Evolutionary conservation across 2,113 vertebrate species (phyloP), one percentile per base, ranked within the genome.

Genomic region (Butastur rufipennis): DNA sequence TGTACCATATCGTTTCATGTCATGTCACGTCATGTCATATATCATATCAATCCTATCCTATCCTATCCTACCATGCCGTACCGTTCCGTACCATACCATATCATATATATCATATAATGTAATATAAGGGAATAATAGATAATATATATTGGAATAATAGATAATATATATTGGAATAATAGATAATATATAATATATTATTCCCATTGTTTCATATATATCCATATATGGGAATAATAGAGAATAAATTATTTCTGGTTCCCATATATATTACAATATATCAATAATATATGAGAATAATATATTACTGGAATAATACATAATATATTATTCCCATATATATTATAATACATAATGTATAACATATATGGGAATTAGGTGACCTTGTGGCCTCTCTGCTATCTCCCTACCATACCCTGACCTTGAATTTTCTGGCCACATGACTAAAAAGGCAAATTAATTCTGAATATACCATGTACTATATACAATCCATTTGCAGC

Each of bases 401-500:
- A 18, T 32, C 27, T 45, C 42, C 27, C 45, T 70, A 31, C 61
- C 26, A 2, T 27, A 22, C 65, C 20, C 53, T 47, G 8, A 23
- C 83, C 75, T 88, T 25, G 15, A 58, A 63, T 88, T 86, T 83
- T 62, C 56, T 5, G 17, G 20, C 63, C 6, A 2, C 16, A 1
- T 55, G 10, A 9, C 45, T 29, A 11, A 61, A 61, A 40, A 32
- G 15, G 16, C 17, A 21, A 3, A 45, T 52, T 16, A 23, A 55
- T 68, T 73, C n/a, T 1, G 18, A 13, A 8, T 19, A 8, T 16
- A 7, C 17, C n/a, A 11, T 3, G 5, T 11, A 11, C 62, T 36
- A 1, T 1, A 2, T 2, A 3, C 16, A 25, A 25, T 2, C 66
- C 45, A 3, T n/a, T 43, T 5, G 7, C 61, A 18, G 13, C 0